Evolutionary conservation across 2,888 invertebrate species (phyloP), one percentile per base, ranked within the genome.

Genomic region (Oegoconia quadripuncta): DNA sequence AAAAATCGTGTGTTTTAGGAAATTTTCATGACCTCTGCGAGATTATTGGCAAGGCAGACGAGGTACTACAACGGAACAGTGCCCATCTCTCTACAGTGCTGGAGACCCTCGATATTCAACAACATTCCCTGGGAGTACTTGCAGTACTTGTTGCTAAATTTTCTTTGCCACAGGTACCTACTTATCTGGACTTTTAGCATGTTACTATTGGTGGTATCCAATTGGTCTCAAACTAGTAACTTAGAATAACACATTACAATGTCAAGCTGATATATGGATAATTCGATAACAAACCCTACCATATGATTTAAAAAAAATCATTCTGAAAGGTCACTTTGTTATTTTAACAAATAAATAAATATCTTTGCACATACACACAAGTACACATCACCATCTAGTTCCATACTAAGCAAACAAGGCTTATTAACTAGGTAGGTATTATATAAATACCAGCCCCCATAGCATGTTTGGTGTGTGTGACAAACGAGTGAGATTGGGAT

Each of bases 101-200:
- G 58, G 97, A 96, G 74, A 97, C 97, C 0, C 88, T 98, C 43
- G 95, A 97, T 72, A 89, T 95, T 41, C 96, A 97, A 64, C 95
- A 97, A 65, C 97, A 98, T 81, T 96, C 97, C 6, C 81, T 97
- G 41, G 97, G 97, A 33, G 93, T 97, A 37, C 80, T 97, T 40
- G 95, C 95, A 41, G 95, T 98, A 18, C 84, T 98, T 52, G 93
- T 92, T 59, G 95, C 94, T 2, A 94, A 95, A 76, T 92, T 93
- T 65, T 91, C 91, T 37, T 73, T 91, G 42, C 89, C 91, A 12
- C 78, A 82, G 72, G 90, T 90, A 61, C 9, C 18, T 6, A 30
- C 33, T 28, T 8, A 18, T 37, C 20, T 20, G 20, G 7, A 4
- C 4, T 20, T 20, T 20, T 20, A 20, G 7, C 20, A 20, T 20